Evolutionary conservation across 2,888 invertebrate genomes (phyloP).

Genomic region (Tipula lateralis): DNA sequence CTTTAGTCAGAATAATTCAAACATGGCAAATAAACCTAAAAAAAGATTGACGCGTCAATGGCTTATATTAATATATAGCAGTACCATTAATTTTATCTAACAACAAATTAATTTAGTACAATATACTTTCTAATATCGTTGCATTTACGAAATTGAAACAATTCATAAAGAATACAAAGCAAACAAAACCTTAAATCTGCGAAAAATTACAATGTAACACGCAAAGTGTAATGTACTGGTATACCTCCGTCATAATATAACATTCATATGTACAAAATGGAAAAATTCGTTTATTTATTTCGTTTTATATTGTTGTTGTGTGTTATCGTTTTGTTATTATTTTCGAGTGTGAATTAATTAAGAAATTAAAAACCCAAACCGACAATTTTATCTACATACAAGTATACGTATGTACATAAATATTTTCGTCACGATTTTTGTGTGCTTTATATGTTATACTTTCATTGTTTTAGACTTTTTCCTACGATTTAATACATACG

Average conservation of each 20-base stretch:
- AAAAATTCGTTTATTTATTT: neutral
- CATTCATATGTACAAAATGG: neutral
- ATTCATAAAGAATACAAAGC: neutral
- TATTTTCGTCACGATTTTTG: neutral
- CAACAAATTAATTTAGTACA: neutral
- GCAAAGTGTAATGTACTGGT: neutral
- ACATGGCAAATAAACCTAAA: too few species aligned
- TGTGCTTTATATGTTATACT: neutral
- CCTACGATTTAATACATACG: neutral
- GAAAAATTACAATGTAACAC: neutral
- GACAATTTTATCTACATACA: too few species aligned
- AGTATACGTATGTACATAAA: neutral
- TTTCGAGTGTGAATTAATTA: neutral
- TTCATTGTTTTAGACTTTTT: neutral
- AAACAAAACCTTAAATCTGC: neutral
- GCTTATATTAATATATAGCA: too few species aligned
- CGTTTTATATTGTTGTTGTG: neutral
- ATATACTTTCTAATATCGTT: neutral
- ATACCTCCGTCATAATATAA: neutral
- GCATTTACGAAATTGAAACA: neutral
- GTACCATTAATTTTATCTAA: too few species aligned
- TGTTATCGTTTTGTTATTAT: neutral
- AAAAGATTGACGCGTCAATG: too few species aligned
- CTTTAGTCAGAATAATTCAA: too few species aligned
- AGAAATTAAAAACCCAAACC: neutral